A percentile compares a stretch with the other conserved stretches of the same genome.
Conservation (phyloP, 2,797 vertebrate species). For the Bovichtus diacanthus region DNA sequence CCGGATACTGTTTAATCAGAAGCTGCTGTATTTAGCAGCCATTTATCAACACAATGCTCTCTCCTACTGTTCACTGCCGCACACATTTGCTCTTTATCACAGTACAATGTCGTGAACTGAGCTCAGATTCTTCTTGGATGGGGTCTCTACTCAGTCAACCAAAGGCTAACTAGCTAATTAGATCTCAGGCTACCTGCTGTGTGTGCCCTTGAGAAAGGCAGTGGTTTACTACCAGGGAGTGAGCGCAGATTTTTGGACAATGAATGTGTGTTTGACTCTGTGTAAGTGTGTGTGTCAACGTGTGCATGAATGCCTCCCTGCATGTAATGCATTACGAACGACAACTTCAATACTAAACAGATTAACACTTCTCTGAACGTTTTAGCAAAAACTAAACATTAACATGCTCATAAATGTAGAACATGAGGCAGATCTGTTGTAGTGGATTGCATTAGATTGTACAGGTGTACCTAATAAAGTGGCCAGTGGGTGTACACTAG, state of each 20-base stretch:
- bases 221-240: constrained; percentile 37
- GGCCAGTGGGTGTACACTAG: background rate
- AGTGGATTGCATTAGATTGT: background rate
- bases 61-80: constrained; percentile 47
- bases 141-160: constrained; percentile 59
- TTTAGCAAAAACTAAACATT: background rate
- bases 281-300: background rate
- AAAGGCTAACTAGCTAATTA: constrained; percentile 72
- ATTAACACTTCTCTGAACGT: background rate
- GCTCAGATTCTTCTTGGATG: constrained; percentile 52
- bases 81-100: constrained; percentile 52
- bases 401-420: too few species aligned
- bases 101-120: constrained; percentile 49
- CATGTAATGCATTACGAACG: background rate
- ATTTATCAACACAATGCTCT: constrained; percentile 59
- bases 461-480: background rate
- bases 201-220: constrained; percentile 61
- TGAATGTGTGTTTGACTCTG: constrained; percentile 22
- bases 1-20: constrained; percentile 53
- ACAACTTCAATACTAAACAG: background rate
- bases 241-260: constrained; percentile 26
- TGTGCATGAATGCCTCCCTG: background rate
- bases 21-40: constrained; percentile 47
- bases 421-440: background rate
- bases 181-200: constrained; percentile 67